Conservation (phyloP, 1,140 invertebrate genomes). For the Monomorium pharaonis region DNA sequence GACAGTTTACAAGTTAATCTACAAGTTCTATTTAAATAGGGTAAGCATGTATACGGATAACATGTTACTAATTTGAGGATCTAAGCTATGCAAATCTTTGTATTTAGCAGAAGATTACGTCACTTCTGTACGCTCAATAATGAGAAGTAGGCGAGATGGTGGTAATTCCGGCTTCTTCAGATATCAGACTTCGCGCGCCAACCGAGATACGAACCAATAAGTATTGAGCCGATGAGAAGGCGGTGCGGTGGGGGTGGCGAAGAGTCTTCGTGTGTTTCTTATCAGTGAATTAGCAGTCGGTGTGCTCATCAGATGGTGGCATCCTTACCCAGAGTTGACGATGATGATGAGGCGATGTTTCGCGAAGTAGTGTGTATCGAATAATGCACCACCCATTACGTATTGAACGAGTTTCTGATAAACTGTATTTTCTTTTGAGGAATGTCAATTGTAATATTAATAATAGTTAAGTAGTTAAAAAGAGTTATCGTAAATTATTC, state of each 20-base stretch:
- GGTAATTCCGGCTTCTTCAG: constrained; percentile 73
- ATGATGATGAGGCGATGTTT: constrained; percentile 80
- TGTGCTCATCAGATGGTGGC: constrained; percentile 65
- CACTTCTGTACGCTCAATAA: constrained; percentile 32
- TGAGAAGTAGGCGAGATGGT: constrained; percentile 1
- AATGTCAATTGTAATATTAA: not conserved
- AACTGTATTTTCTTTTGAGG: constrained; percentile 30
- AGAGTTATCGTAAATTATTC: not conserved
- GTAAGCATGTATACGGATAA: not conserved
- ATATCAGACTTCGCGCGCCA: constrained; percentile 56
- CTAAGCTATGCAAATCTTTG: constrained; percentile 29
- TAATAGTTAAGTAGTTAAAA: not conserved
- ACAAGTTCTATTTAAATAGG: not conserved
- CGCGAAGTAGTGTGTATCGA: constrained; percentile 77
- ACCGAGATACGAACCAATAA: constrained; percentile 80
- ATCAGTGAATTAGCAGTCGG: constrained; percentile 82
- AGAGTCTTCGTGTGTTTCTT: constrained; percentile 77
- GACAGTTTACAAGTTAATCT: not conserved
- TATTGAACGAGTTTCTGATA: constrained; percentile 71
- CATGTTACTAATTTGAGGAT: not conserved
- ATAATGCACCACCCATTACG: constrained; percentile 58
- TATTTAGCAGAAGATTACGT: constrained; percentile 48
- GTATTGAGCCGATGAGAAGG: constrained; percentile 70
- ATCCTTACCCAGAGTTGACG: constrained; percentile 70
- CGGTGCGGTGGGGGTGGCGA: constrained; percentile 65